These are phyloP conservation scores for Drosophila chauvacae DNA, from an alignment of 1,140 invertebrate species.

Conservation along the genomic window DNA sequence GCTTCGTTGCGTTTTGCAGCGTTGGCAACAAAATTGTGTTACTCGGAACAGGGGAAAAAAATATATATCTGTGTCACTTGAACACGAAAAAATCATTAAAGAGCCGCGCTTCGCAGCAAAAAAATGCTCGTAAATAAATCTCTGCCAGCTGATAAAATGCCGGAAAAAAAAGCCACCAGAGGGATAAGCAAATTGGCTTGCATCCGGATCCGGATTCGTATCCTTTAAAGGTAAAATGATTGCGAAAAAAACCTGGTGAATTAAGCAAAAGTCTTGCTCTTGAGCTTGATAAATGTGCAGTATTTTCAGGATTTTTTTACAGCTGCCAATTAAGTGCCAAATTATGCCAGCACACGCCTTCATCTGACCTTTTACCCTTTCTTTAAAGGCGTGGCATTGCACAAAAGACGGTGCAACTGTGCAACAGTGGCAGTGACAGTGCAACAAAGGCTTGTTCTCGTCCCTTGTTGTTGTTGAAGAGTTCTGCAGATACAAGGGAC, in stretches of 20 bases:
- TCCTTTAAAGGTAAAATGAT: conserved; percentile 25
- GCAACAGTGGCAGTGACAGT: conserved; percentile 6
- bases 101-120: conserved; percentile 1
- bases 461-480: conserved; percentile 17
- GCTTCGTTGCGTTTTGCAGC: conserved; percentile 59
- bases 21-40: conserved; percentile 68
- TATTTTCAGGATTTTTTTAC: conserved; percentile 21
- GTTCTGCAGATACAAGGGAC: conserved; percentile 20
- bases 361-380: neutral
- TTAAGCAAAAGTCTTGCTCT: conserved; percentile 27
- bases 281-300: conserved; percentile 66
- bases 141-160: conserved; percentile 29
- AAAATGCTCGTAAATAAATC: conserved; percentile 41
- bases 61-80: conserved; percentile 35
- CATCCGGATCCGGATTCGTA: conserved; percentile 6
- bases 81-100: conserved; percentile 52
- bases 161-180: conserved; percentile 9
- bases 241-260: neutral
- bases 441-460: conserved; percentile 29
- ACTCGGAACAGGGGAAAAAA: neutral
- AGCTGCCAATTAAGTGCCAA: conserved; percentile 78
- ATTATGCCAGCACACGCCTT: conserved; percentile 56
- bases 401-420: conserved; percentile 37
- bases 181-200: conserved; percentile 40
- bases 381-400: conserved; percentile 5